Evolutionary conservation across 2,888 invertebrate genomes (phyloP), one percentile per base, ranked within the genome.

Genomic region (Coenonympha arcania): DNA sequence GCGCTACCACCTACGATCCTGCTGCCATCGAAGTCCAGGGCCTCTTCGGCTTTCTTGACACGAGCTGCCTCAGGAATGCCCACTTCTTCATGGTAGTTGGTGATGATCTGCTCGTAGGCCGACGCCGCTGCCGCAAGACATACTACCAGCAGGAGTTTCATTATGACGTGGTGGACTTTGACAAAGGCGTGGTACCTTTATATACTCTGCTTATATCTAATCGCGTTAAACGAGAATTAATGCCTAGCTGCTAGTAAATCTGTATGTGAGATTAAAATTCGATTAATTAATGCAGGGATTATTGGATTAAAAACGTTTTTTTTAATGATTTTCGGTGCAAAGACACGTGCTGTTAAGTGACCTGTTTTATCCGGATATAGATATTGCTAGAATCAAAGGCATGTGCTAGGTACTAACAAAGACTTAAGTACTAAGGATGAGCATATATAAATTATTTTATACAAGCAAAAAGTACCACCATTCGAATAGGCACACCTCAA

Each of bases 1-100:
- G 58, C 15, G 1, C 52, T 48, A 26, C 69, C 69, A 5, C 68
- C 68, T 3, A 62, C 60, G 34, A 69, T 65, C 52, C 66, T 67
- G 34, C 52, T 48, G 11, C 66, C 65, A 36, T 63, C 66, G 48
- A 67, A 64, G 54, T 65, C 63, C 13, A 33, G 31, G 3, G 65
- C 63, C 15, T 57, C 61, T 39, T 70, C 69, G 1, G 56, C 57
- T 1, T 51, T 51, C 56, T 59, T 61, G 44, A 70, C 61, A 28
- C 63, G 60, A 1, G 57, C 55, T 1, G 68, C 68, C 30, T 59
- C 57, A 0, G 61, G 59, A 20, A 69, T 63, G 6, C 69, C 69
- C 9, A 64, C 50, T 18, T 31, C 48, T n/a, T 59, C 57, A 46
- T 69, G 69, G 59, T 69, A 69, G 56, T 63, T 44, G 24, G 3